Conservation (phyloP, 2,113 vertebrate genomes). For the Onychostoma macrolepis region DNA sequence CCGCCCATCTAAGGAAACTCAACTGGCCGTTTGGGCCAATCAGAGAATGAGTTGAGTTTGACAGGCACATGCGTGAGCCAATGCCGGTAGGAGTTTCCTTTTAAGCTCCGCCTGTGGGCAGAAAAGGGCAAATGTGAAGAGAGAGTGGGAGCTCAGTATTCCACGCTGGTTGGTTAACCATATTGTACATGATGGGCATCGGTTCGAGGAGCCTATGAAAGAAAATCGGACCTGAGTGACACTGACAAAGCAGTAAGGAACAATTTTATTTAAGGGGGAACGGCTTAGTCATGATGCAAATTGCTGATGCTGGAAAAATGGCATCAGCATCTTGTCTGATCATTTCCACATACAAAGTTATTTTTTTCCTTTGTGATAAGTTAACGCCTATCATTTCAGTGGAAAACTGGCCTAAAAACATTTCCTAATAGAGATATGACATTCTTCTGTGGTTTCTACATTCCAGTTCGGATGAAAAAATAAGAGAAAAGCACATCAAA, state of each 20-base stretch:
- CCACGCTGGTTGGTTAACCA: conserved; percentile 8
- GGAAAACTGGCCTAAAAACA: not conserved
- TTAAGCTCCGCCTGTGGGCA: not conserved
- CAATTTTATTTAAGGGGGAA: not conserved
- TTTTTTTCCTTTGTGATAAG: not conserved
- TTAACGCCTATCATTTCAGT: not conserved
- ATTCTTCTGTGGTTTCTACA: not conserved
- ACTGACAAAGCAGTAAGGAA: conserved; percentile 38
- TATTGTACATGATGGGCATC: conserved; percentile 21
- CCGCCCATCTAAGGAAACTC: conserved; percentile 60
- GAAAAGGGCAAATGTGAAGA: conserved; percentile 14
- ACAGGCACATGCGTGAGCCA: conserved; percentile 59
- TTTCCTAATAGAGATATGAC: not conserved
- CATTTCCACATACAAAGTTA: not conserved
- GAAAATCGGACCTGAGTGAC: conserved; percentile 54
- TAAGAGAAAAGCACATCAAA: not conserved
- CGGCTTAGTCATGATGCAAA: conserved; percentile 65
- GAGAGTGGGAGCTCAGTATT: conserved; percentile 12
- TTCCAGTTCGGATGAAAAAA: not conserved
- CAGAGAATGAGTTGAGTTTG: not conserved
- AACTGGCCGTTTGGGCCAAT: conserved; percentile 39
- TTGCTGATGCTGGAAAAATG: conserved; percentile 53
- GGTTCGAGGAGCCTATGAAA: conserved; percentile 59
- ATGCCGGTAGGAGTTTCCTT: conserved; percentile 23
- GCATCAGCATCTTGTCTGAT: not conserved